phyloP scores from a whole-genome alignment of 2,888 invertebrate genomes.

The Tipula lateralis region DNA sequence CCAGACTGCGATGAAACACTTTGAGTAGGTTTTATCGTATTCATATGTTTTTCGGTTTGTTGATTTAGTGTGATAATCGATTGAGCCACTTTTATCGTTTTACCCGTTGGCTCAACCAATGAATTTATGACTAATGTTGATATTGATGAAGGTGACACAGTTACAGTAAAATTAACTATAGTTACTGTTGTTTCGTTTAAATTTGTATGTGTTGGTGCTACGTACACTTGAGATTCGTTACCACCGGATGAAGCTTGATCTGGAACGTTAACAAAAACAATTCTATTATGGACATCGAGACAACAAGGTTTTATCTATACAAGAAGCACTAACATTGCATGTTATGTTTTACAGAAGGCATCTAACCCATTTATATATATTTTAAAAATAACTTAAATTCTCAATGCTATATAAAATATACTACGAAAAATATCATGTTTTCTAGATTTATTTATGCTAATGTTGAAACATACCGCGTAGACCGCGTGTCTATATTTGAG shows the following conservation, averaged over 20 bases:
- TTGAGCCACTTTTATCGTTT: neutral
- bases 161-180: neutral
- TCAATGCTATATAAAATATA: too few relatives aligned
- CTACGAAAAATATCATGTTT: neutral
- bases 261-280: neutral
- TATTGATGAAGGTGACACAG: neutral
- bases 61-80: neutral
- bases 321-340: neutral
- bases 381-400: neutral
- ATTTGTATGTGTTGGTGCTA: neutral
- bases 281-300: neutral
- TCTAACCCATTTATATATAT: neutral
- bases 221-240: neutral
- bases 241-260: neutral
- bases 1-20: conserved; percentile 15
- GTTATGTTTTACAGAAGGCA: neutral
- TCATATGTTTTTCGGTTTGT: conserved; percentile 19
- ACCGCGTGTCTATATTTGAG: neutral
- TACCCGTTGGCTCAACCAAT: neutral
- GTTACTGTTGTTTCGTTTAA: neutral
- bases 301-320: neutral
- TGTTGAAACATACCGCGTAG: neutral
- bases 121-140: neutral
- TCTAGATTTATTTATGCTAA: neutral
- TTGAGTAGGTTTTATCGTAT: conserved; percentile 19